Evolutionary conservation across 2,113 vertebrate species (phyloP).

Genomic region (Heterotilapia buettikoferi): DNA sequence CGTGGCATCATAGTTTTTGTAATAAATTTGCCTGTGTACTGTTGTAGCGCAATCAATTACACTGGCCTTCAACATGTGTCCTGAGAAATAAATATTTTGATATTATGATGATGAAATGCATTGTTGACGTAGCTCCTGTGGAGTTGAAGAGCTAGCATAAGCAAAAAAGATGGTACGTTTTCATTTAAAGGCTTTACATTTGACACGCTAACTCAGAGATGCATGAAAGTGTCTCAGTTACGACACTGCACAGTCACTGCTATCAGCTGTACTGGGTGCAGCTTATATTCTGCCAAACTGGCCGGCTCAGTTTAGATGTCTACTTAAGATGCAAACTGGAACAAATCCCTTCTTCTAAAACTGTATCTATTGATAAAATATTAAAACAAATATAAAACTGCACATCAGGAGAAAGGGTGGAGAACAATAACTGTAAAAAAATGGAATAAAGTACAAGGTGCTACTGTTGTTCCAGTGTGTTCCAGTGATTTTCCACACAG

Average conservation of each 20-base stretch:
- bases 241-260: neutral
- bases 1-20: neutral
- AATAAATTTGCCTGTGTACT: neutral
- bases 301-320: neutral
- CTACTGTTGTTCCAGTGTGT: neutral
- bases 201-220: neutral
- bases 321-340: neutral
- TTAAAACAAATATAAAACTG: neutral
- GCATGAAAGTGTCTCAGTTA: neutral
- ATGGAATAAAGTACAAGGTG: neutral
- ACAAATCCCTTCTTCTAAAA: neutral
- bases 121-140: neutral
- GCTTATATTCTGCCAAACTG: neutral
- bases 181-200: neutral
- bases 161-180: neutral
- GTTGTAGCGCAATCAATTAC: neutral
- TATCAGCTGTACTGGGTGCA: neutral
- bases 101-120: neutral
- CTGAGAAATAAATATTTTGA: neutral
- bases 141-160: neutral
- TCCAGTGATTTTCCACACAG: neutral
- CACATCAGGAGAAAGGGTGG: neutral
- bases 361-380: neutral
- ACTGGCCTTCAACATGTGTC: neutral
- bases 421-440: neutral